Evolutionary conservation across 2,888 invertebrate species (phyloP), one percentile per base, ranked within the genome.

Genomic region (Trilocha varians): DNA sequence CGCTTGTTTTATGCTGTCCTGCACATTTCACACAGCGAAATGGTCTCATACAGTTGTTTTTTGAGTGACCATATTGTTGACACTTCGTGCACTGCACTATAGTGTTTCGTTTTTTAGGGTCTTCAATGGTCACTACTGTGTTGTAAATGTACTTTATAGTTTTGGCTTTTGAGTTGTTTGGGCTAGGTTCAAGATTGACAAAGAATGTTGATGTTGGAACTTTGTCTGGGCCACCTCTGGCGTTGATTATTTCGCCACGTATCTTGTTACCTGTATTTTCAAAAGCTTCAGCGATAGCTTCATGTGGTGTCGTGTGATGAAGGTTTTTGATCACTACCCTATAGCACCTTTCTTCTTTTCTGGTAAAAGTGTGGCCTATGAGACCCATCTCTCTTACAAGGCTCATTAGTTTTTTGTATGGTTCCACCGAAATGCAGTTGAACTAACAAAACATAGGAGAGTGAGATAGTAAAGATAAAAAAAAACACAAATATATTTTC

Each of bases 1-100:
- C 13, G 34, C 18, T 38, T 13, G 47, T 44, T 34, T 36, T 43
- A 42, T 50, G 48, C 18, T 33, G 16, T 32, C 40, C 48, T 39
- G 46, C 43, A 39, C 48, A 48, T 42, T 48, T 48, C 16, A 48
- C 41, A 13, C 48, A 46, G 44, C 38, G 43, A 16, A 44, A 43
- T 17, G 40, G 44, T 44, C 46, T 39, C 41, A 46, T 32, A 38
- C 50, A 48, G 16, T 41, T 43, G 16, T 38, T 50, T 43, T 50
- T 33, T 25, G 46, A 47, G 33, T 50, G 43, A 2, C 32, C 33
- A 16, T 46, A 44, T 5, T 44, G 18, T 43, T 50, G 46, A 32
- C 50, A 48, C 16, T 48, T 50, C 16, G 47, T 38, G 18, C 42
- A 48, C 37, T 48, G 47, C 1, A 25, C 8, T 9, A 25, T 25